Conservation (phyloP, 2,797 vertebrate genomes). For the Mus spretus region DNA sequence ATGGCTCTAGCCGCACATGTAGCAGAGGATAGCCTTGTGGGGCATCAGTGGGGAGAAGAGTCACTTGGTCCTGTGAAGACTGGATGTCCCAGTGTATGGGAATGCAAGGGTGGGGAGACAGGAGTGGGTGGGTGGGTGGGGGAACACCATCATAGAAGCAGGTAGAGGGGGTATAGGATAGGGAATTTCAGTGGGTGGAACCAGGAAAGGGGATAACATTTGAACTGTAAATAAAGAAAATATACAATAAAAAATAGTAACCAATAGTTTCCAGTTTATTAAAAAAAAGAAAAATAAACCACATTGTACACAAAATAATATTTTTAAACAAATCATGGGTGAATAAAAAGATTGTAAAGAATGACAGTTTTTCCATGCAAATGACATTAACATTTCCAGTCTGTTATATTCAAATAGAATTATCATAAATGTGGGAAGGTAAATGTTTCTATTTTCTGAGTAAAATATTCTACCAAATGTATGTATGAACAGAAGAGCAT, state of each 20-base stretch:
- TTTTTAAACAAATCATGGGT: neutral
- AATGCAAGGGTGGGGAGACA: too few species aligned
- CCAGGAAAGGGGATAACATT: too few species aligned
- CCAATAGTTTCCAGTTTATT: neutral
- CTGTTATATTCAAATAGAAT: neutral
- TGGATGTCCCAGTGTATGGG: too few species aligned
- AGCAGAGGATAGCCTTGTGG: too few species aligned
- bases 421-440: neutral
- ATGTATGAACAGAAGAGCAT: neutral
- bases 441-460: neutral
- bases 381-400: neutral
- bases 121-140: too few species aligned
- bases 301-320: constrained; percentile 5
- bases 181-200: too few species aligned
- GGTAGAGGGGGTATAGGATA: too few species aligned
- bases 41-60: too few species aligned
- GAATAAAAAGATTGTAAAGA: neutral
- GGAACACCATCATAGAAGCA: too few species aligned
- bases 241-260: neutral
- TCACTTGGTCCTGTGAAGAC: too few species aligned
- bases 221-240: too few species aligned
- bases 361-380: neutral
- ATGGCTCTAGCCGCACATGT: too few species aligned
- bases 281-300: neutral
- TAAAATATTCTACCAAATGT: neutral